Evolutionary conservation across 2,888 invertebrate species (phyloP).

Genomic region (Polia nebulosa): DNA sequence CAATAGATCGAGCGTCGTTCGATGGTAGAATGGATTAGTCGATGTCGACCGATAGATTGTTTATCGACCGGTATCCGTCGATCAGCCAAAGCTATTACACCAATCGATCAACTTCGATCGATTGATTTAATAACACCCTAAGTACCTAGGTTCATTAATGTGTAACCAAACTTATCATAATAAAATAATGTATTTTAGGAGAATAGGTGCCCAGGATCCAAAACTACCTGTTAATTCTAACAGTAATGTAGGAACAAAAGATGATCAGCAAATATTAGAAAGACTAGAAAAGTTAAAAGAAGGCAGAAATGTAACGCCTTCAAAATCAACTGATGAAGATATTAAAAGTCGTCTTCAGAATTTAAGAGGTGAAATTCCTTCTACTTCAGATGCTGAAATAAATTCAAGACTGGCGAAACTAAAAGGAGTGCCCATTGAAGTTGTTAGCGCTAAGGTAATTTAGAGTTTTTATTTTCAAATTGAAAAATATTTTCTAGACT

Average conservation of each 20-base stretch:
- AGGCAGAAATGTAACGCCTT: conserved; percentile 78
- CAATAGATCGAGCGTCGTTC: too few species aligned
- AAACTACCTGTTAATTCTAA: conserved; percentile 12
- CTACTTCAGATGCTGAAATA: conserved; percentile 92
- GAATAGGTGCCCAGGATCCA: conserved; percentile 50
- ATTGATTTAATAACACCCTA: too few species aligned
- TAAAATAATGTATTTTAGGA: conserved; percentile 57
- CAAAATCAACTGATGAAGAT: conserved; percentile 72
- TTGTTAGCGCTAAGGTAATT: conserved; percentile 75
- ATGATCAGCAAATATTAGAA: conserved; percentile 93
- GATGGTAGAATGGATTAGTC: too few species aligned
- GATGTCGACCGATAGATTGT: too few species aligned
- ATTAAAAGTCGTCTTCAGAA: conserved; percentile 79
- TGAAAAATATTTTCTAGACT: too few species aligned
- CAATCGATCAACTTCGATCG: too few species aligned
- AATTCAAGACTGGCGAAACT: conserved; percentile 92
- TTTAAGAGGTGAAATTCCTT: conserved; percentile 80
- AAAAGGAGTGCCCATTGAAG: conserved; percentile 90
- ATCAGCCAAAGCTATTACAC: too few species aligned
- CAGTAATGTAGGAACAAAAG: conserved; percentile 84
- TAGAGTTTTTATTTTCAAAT: background rate
- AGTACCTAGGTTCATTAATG: too few species aligned
- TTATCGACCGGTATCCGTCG: too few species aligned
- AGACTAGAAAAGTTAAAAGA: conserved; percentile 93
- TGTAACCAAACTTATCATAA: background rate